Evolutionary conservation across 2,113 vertebrate genomes (phyloP).

Genomic region (Speoplatyrhinus poulsoni): DNA sequence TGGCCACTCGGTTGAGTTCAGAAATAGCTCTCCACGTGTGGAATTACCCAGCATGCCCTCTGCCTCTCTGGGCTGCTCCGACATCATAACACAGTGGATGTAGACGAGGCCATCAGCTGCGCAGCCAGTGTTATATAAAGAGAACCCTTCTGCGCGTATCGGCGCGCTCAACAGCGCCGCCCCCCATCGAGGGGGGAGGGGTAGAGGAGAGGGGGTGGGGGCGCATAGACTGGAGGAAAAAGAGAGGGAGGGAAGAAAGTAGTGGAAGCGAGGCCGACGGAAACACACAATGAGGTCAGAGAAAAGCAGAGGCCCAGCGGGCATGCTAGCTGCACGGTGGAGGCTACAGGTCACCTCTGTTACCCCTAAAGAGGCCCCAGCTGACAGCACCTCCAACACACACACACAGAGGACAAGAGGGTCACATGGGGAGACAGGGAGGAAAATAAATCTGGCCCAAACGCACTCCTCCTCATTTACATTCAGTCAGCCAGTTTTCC

Average conservation of each 20-base stretch:
- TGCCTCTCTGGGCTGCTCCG: conserved; percentile 58
- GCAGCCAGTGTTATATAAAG: conserved; percentile 72
- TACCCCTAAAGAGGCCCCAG: background rate
- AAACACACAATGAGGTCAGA: background rate
- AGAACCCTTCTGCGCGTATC: conserved; percentile 49
- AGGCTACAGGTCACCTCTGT: too few relatives aligned
- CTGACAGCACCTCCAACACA: background rate
- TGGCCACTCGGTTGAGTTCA: conserved; percentile 14
- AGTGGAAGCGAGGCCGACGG: background rate
- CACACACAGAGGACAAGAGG: background rate
- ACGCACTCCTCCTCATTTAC: too few relatives aligned
- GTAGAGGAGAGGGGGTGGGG: background rate
- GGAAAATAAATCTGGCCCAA: background rate
- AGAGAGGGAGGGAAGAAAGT: background rate
- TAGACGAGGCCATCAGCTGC: conserved; percentile 64
- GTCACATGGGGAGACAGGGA: background rate
- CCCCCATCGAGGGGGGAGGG: conserved; percentile 25
- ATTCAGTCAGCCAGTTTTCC: too few relatives aligned
- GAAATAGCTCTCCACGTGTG: conserved; percentile 49
- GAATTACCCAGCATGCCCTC: conserved; percentile 69
- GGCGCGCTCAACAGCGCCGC: conserved; percentile 1
- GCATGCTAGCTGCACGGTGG: background rate
- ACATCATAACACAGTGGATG: conserved; percentile 68
- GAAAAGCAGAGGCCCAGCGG: background rate
- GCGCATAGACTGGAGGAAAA: background rate